Percentiles rank a stretch among this genome's conserved stretches.
Evolutionary conservation across 2,113 vertebrate species (phyloP).

Genomic region (Lycaon pictus): DNA sequence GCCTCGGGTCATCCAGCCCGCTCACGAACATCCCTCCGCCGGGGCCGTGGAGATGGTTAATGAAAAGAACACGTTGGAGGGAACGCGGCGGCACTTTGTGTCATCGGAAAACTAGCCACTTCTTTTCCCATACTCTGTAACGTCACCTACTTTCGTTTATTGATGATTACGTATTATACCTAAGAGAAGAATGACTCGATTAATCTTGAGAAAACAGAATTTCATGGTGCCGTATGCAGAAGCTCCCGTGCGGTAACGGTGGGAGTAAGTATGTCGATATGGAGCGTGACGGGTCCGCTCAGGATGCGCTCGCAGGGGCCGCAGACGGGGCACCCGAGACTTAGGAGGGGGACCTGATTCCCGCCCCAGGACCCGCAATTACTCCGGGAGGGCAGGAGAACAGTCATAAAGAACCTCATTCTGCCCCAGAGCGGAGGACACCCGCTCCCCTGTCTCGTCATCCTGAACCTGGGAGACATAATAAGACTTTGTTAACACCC

Average conservation of each 20-base stretch:
- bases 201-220: slow-evolving; percentile 9
- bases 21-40: background rate
- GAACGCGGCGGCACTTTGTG: background rate
- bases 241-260: background rate
- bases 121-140: background rate
- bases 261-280: background rate
- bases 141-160: background rate
- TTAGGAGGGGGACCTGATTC: background rate
- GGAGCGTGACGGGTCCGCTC: background rate
- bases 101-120: slow-evolving; percentile 12
- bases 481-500: background rate
- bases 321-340: background rate
- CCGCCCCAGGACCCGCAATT: background rate
- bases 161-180: background rate
- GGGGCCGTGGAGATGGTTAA: background rate
- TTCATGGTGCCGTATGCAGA: background rate
- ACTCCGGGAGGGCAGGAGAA: accelerated
- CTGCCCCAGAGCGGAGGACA: background rate
- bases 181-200: slow-evolving; percentile 41
- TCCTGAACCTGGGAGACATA: background rate
- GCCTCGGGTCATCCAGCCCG: background rate
- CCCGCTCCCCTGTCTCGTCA: background rate
- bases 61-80: background rate
- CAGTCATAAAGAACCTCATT: background rate
- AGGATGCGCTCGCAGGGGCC: background rate